Evolutionary conservation across 1,140 invertebrate species (phyloP).

Genomic region (Aradophagus sp.): DNA sequence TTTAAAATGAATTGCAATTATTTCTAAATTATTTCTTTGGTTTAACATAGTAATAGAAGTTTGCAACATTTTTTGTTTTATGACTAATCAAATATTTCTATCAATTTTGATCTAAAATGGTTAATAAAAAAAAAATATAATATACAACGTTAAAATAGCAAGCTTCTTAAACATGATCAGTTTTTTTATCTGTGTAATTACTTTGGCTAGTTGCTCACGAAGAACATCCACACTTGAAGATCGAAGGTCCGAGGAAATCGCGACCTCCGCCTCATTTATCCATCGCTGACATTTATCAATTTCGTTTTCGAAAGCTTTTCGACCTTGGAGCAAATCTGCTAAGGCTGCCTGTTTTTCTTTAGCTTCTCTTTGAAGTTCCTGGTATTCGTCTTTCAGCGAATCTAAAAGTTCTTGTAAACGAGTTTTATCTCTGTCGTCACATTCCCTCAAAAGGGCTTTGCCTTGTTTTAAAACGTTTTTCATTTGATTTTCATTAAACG

Average conservation of each 20-base stretch:
- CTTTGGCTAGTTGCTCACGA: conserved; percentile 88
- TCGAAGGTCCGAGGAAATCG: conserved; percentile 85
- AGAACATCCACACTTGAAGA: conserved; percentile 85
- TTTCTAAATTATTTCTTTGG: no score
- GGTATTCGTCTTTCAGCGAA: conserved; percentile 81
- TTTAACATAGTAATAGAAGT: no score
- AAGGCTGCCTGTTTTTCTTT: conserved; percentile 83
- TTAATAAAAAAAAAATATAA: not conserved
- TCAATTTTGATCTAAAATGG: no score
- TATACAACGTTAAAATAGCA: not conserved
- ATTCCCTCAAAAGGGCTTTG: conserved; percentile 85
- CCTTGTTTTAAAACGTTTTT: conserved; percentile 85
- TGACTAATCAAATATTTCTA: no score
- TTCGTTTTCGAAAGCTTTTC: conserved; percentile 87
- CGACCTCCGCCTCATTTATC: conserved; percentile 90
- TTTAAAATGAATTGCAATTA: no score
- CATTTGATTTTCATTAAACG: conserved; percentile 85
- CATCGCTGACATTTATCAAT: conserved; percentile 87
- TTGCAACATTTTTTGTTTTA: no score
- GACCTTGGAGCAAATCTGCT: conserved; percentile 82
- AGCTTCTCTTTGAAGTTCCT: conserved; percentile 81
- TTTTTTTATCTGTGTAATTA: no score
- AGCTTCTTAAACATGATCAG: no score
- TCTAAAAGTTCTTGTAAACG: conserved; percentile 81
- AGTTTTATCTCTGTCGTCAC: conserved; percentile 81